These are phyloP conservation scores for Tortrix viridana DNA, from an alignment of 2,888 invertebrate species.

Conservation along the genomic window DNA sequence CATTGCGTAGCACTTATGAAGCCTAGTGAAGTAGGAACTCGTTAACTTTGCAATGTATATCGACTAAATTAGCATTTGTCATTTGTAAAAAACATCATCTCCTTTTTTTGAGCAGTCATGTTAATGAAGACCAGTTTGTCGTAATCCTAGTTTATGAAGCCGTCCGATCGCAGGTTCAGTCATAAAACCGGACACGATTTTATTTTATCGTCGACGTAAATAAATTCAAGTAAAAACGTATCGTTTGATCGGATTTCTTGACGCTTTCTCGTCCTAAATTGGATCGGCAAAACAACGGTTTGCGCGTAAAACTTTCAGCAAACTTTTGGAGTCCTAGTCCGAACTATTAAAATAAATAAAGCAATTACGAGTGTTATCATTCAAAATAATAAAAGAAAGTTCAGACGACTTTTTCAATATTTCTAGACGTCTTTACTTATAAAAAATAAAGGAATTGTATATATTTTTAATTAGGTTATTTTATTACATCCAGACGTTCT, in stretches of 20 bases:
- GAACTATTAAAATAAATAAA: background rate
- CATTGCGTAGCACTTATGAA: no score
- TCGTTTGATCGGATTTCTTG: background rate
- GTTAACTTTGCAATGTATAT: no score
- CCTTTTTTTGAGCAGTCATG: no score
- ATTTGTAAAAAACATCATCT: no score
- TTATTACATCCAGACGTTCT: conserved; percentile 1
- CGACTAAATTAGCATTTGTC: no score
- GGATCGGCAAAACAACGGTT: background rate
- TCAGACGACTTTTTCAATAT: no score
- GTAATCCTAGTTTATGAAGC: background rate
- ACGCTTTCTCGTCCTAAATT: conserved; percentile 1
- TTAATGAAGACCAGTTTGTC: no score
- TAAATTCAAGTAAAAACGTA: conserved; percentile 11
- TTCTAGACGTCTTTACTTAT: no score
- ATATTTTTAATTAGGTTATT: background rate
- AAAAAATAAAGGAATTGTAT: background rate
- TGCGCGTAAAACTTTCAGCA: background rate
- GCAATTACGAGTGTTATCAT: no score
- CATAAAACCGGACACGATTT: conserved; percentile 18
- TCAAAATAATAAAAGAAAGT: no score
- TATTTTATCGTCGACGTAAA: conserved; percentile 20
- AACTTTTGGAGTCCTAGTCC: background rate
- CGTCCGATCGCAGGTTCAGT: conserved; percentile 4
- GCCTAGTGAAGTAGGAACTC: no score